A percentile compares a stretch with the other conserved stretches of the same genome.
These are phyloP conservation scores for Synanthedon formicaeformis DNA, from an alignment of 2,888 invertebrate species.

Conservation along the genomic window DNA sequence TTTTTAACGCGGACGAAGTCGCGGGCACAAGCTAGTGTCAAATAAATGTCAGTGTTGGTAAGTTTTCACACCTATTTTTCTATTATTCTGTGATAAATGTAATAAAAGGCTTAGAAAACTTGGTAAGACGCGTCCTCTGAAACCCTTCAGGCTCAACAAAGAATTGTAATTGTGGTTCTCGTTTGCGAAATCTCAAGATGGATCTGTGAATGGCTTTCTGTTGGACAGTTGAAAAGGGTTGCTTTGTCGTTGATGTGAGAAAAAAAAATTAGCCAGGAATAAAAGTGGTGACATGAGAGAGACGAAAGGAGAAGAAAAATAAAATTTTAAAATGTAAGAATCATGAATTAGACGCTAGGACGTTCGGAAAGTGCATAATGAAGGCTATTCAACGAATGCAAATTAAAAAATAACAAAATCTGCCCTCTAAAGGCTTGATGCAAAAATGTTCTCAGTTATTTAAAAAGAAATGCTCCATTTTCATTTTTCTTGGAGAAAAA, in stretches of 20 bases:
- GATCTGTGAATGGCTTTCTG: neutral
- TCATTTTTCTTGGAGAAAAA: too few relatives aligned
- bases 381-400: too few relatives aligned
- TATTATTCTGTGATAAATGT: neutral
- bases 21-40: too few relatives aligned
- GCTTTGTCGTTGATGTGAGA: constrained; percentile 1
- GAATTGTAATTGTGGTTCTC: neutral
- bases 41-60: too few relatives aligned
- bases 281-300: neutral
- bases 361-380: too few relatives aligned
- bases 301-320: neutral
- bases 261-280: neutral
- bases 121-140: neutral
- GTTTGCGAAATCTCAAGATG: neutral
- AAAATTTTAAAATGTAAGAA: neutral
- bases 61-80: too few relatives aligned
- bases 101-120: neutral
- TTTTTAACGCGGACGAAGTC: too few relatives aligned
- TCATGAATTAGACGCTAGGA: neutral
- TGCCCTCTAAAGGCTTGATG: too few relatives aligned
- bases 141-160: neutral
- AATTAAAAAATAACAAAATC: too few relatives aligned
- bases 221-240: constrained; percentile 3
- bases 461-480: too few relatives aligned
- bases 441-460: too few relatives aligned